phyloP scores from a whole-genome alignment of 2,113 vertebrate species.

The Mormoops blainvillei region DNA sequence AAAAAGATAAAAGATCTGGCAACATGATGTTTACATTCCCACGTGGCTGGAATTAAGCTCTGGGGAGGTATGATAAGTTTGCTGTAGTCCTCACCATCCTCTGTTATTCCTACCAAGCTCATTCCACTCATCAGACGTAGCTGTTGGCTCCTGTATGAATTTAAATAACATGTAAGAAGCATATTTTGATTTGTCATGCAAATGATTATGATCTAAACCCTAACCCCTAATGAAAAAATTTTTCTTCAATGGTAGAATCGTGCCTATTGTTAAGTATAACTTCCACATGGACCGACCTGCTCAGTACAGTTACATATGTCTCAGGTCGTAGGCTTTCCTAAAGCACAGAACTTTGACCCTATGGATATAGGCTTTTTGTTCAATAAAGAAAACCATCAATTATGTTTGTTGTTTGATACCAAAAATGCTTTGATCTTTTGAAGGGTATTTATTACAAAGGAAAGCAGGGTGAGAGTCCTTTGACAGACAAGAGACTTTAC shows the following conservation, averaged over 20 bases:
- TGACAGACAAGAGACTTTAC: background rate
- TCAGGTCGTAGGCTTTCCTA: background rate
- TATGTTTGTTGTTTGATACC: background rate
- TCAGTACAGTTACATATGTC: background rate
- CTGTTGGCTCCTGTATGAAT: background rate
- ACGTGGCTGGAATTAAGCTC: background rate
- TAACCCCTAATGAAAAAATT: background rate
- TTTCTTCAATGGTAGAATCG: background rate
- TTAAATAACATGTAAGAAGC: background rate
- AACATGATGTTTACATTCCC: background rate
- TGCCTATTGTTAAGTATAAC: background rate
- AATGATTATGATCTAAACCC: background rate
- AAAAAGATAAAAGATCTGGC: background rate
- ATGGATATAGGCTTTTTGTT: background rate
- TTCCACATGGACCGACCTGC: background rate
- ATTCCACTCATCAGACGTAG: background rate
- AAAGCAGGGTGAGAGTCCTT: slow-evolving; percentile 1
- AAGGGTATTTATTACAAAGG: slow-evolving; percentile 31
- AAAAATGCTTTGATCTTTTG: slow-evolving; percentile 40
- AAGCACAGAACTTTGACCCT: background rate
- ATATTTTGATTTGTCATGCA: background rate
- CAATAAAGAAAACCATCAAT: slow-evolving; percentile 1
- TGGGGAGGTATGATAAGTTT: background rate
- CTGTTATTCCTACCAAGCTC: background rate
- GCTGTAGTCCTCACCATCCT: background rate